These are phyloP conservation scores for Crypturellus undulatus DNA, from an alignment of 2,113 vertebrate species.

Conservation along the genomic window DNA sequence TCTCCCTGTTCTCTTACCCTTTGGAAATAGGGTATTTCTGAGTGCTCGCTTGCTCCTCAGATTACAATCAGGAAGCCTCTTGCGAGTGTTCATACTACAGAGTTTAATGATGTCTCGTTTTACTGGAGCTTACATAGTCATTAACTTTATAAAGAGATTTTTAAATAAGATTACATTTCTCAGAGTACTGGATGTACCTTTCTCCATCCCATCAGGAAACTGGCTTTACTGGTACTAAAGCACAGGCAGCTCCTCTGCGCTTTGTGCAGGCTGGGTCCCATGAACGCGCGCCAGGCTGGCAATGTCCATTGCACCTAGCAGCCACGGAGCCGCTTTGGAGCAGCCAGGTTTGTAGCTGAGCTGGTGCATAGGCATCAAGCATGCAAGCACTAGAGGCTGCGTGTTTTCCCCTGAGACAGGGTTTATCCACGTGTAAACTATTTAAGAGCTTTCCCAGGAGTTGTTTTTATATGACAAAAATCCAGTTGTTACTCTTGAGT, in stretches of 20 bases:
- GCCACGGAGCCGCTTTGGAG: neutral
- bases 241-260: neutral
- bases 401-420: neutral
- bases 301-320: rapidly evolving
- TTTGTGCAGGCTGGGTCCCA: neutral
- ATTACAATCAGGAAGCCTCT: constrained; percentile 33
- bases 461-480: neutral
- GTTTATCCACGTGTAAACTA: neutral
- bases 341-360: neutral
- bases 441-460: neutral
- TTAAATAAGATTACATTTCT: neutral
- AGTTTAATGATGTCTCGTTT: constrained; percentile 45
- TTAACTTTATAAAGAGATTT: constrained; percentile 47
- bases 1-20: neutral
- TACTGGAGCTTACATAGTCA: constrained; percentile 23
- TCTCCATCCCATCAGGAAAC: neutral
- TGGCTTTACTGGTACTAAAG: neutral
- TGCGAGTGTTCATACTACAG: neutral
- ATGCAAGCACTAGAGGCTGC: neutral
- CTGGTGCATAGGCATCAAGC: neutral
- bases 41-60: neutral
- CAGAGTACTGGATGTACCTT: neutral
- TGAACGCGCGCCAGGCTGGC: neutral
- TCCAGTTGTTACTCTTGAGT: neutral
- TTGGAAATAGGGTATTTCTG: neutral